Conservation (phyloP, 2,888 invertebrate genomes). For the Dilophus febrilis region DNA sequence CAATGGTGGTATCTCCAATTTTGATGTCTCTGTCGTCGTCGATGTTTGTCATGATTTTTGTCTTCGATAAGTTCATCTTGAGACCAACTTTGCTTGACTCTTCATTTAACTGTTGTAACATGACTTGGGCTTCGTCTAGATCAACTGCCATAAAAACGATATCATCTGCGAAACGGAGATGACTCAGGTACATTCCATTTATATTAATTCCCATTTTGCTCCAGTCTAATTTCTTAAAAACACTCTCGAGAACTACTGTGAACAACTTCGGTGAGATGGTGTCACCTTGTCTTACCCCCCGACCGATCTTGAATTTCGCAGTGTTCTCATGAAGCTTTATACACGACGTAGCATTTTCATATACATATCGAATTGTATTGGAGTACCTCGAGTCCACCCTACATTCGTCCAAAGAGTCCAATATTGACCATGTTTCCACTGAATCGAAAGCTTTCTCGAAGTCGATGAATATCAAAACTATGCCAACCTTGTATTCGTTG, state of each 20-base stretch:
- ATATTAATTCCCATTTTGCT: neutral
- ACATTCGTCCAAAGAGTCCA: neutral
- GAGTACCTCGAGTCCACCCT: neutral
- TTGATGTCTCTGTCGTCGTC: neutral
- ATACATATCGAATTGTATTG: neutral
- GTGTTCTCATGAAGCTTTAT: neutral
- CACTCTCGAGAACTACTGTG: neutral
- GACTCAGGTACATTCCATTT: neutral
- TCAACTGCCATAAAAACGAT: neutral
- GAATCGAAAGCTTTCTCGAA: no score
- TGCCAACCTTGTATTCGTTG: neutral
- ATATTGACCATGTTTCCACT: neutral
- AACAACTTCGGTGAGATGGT: neutral
- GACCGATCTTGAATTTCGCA: neutral
- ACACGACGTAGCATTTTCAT: neutral
- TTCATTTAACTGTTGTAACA: neutral
- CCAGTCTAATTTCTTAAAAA: neutral
- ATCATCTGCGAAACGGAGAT: neutral
- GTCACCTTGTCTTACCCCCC: neutral
- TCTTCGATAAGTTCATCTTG: neutral
- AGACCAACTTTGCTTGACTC: neutral
- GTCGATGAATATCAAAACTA: no score
- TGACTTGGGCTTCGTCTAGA: neutral
- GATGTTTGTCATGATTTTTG: neutral
- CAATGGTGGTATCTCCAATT: neutral